phyloP scores from a whole-genome alignment of 1,140 invertebrate species.

The Leptopilina clavipes region DNA sequence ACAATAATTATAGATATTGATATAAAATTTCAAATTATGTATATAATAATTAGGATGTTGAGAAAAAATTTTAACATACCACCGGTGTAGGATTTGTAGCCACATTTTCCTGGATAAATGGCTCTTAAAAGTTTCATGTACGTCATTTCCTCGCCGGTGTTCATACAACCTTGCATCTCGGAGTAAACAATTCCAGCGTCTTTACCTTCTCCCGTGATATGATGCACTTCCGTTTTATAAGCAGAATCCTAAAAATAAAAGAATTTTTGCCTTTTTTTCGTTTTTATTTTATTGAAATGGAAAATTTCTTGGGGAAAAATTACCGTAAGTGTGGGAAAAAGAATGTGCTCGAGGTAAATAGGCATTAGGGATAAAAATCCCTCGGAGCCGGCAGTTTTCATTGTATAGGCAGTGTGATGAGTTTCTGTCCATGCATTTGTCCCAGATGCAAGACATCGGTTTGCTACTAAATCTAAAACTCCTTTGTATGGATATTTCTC shows the following conservation, averaged over 20 bases:
- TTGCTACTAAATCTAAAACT: slow-evolving; percentile 90
- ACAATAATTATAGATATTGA: no score
- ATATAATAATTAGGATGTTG: no score
- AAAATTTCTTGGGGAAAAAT: no score
- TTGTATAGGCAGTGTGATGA: slow-evolving; percentile 93
- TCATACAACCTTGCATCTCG: slow-evolving; percentile 93
- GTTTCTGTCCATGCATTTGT: slow-evolving; percentile 91
- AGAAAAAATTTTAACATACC: slow-evolving; percentile 77
- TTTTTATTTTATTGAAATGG: no score
- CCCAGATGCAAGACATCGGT: slow-evolving; percentile 90
- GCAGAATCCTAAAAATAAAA: slow-evolving; percentile 80
- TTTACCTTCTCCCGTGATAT: slow-evolving; percentile 89
- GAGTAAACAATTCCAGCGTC: slow-evolving; percentile 95
- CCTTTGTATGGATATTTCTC: slow-evolving; percentile 93
- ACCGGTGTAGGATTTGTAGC: slow-evolving; percentile 89
- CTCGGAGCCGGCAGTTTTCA: slow-evolving; percentile 89
- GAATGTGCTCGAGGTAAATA: slow-evolving; percentile 92
- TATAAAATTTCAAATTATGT: no score
- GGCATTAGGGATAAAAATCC: slow-evolving; percentile 92
- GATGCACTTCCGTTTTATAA: slow-evolving; percentile 93
- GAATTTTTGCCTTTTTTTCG: no score
- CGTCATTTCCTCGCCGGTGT: slow-evolving; percentile 83
- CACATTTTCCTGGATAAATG: slow-evolving; percentile 87
- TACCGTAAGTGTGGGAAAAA: slow-evolving; percentile 88
- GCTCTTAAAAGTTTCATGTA: slow-evolving; percentile 79